Evolutionary conservation across 1,140 invertebrate species (phyloP), one percentile per base, ranked within the genome.

Genomic region (Harlomillsia oculata): DNA sequence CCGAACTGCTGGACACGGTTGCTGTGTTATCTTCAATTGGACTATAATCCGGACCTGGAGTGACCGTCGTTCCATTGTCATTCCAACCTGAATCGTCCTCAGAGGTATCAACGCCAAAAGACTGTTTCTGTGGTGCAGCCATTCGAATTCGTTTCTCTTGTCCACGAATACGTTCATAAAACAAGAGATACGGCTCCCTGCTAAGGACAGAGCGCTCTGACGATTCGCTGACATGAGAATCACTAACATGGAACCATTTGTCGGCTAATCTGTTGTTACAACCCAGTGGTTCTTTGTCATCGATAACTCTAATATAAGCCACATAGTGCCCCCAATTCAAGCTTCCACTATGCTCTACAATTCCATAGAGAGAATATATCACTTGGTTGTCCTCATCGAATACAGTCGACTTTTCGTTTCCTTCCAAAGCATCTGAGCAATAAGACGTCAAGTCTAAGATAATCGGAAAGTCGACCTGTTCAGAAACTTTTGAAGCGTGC

Each of bases 171-270:
- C 89, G 79, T 74, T 97, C 92, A 72, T 98, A 99, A 72, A 99
- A 98, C 16, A 99, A 77, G 37, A 99, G 76, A 74, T 97, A 99
- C n/a, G 95, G 94, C 74, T 97, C 86, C 34, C 82, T 82, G 60
- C 78, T 76, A n/a, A 94, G 74, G 36, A 97, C 91, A 46, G 78
- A 77, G 1, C 80, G 78, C 72, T 93, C 87, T 34, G 79, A 78
- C 5, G 89, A 84, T 71, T 89, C 83, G 26, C 75, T 77, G 0
- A 96, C 90, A 65, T 76, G 74, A 51, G 82, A 85, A 74, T 97
- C 95, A 53, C 91, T 96, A 39, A 96, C 82, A 69, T 86, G 85
- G 73, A 85, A 98, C 95, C 95, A 97, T 67, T 80, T 82, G 8
- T 87, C 87, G 5, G 30, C 16, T 8, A 11, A 18, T 21, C 21